phyloP scores from a whole-genome alignment of 2,888 invertebrate species.

The Agrochola circellaris region DNA sequence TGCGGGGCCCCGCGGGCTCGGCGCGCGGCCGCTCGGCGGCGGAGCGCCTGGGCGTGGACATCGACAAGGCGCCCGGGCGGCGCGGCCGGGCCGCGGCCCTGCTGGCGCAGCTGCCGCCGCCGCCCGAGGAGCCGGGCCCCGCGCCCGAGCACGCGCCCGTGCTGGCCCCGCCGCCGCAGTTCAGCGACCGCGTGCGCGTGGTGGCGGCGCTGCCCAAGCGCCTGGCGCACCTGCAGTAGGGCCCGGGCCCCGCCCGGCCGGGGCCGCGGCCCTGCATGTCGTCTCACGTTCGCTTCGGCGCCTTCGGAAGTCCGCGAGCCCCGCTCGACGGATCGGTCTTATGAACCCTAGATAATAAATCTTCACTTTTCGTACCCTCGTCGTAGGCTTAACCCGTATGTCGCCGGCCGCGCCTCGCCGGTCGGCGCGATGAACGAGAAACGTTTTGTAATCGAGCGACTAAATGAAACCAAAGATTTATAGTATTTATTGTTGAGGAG shows the following conservation, averaged over 20 bases:
- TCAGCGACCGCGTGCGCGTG: conserved; percentile 96
- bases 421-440: conserved; percentile 46
- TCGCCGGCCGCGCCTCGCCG: conserved; percentile 45
- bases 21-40: conserved; percentile 82
- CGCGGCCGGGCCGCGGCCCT: conserved; percentile 93
- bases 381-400: conserved; percentile 68
- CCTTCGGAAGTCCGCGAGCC: not conserved
- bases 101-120: conserved; percentile 95
- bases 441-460: conserved; percentile 85
- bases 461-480: conserved; percentile 89
- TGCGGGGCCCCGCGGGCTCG: conserved; percentile 83
- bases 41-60: conserved; percentile 86
- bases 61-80: conserved; percentile 81
- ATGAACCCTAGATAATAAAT: conserved; percentile 73
- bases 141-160: conserved; percentile 91
- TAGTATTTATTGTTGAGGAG: conserved; percentile 89
- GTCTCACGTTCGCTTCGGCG: not conserved
- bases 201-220: conserved; percentile 96
- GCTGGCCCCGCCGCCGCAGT: conserved; percentile 97
- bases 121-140: conserved; percentile 92
- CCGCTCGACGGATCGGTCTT: conserved; percentile 52
- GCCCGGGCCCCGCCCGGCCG: too few species aligned
- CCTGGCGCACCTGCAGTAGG: conserved; percentile 86
- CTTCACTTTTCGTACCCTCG: conserved; percentile 67
- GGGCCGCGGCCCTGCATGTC: not conserved